A percentile compares a stretch with the other conserved stretches of the same genome.
phyloP scores from a whole-genome alignment of 1,140 invertebrate genomes.

The Drosophila santomea region DNA sequence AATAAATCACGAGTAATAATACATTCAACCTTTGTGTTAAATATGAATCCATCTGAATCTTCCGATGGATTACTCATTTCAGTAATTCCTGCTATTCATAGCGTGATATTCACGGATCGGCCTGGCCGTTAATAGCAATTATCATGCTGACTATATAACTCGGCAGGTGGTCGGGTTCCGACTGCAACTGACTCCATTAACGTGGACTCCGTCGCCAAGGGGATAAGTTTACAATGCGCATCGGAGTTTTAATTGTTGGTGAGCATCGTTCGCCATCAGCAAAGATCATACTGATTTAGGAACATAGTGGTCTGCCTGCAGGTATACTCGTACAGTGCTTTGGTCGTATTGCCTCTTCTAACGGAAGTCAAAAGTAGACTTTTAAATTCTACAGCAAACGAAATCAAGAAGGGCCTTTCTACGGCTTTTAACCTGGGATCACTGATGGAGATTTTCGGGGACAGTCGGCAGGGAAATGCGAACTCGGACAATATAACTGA shows the following conservation, averaged over 20 bases:
- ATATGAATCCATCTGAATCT: too few species aligned
- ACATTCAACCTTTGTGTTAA: too few species aligned
- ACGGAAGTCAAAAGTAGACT: background rate
- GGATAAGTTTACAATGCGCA: background rate
- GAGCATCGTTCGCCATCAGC: background rate
- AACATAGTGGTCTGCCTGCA: background rate
- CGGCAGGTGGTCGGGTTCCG: background rate
- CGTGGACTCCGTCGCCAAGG: background rate
- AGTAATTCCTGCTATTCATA: background rate
- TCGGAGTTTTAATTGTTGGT: background rate
- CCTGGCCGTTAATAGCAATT: background rate
- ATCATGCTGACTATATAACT: background rate
- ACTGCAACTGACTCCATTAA: background rate
- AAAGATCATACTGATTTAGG: background rate
- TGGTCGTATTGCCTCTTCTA: background rate
- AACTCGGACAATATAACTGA: too few species aligned
- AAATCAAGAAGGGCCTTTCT: background rate
- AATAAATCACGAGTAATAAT: background rate
- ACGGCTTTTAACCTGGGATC: background rate
- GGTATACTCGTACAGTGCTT: background rate
- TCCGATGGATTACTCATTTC: background rate
- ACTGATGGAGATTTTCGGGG: background rate
- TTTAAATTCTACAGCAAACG: background rate
- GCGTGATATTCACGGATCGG: background rate
- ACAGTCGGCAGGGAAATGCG: background rate